These are phyloP conservation scores for Sphyrna mokarran DNA, from an alignment of 2,113 vertebrate genomes.

Conservation along the genomic window DNA sequence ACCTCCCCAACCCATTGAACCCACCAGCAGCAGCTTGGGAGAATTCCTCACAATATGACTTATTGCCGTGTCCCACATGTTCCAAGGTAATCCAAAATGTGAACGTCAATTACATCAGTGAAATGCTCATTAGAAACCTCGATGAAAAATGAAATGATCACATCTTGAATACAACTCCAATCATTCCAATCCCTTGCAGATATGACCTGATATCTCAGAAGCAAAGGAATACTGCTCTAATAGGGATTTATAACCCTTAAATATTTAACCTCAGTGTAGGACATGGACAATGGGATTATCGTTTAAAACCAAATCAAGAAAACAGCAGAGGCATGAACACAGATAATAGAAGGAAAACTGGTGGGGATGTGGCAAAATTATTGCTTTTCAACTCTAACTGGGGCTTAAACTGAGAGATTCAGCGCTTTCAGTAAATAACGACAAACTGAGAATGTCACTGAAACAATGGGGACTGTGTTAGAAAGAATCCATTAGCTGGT, in stretches of 20 bases:
- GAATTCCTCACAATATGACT: not conserved
- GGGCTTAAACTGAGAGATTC: not conserved
- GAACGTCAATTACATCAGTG: not conserved
- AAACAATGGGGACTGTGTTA: not conserved
- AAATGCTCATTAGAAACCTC: not conserved
- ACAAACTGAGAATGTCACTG: not conserved
- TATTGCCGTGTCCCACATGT: not conserved
- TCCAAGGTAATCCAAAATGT: not conserved
- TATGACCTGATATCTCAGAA: not conserved
- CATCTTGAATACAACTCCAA: not conserved
- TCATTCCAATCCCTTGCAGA: not conserved
- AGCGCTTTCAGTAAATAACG: not conserved
- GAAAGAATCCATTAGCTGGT: not conserved
- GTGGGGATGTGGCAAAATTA: not conserved
- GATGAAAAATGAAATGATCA: not conserved
- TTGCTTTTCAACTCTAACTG: not conserved
- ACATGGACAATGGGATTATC: not conserved
- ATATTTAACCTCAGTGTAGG: too few species aligned
- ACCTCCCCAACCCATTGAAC: too few species aligned
- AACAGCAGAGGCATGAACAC: not conserved
- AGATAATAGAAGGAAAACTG: not conserved
- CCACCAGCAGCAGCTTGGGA: too few species aligned
- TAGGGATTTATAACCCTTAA: not conserved
- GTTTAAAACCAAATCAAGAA: not conserved
- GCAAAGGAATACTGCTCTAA: not conserved